Evolutionary conservation across 53 echinoderm and acorn worm species (phyloP), one percentile per base, ranked within the genome.

Genomic region (Arbacia lixula): DNA sequence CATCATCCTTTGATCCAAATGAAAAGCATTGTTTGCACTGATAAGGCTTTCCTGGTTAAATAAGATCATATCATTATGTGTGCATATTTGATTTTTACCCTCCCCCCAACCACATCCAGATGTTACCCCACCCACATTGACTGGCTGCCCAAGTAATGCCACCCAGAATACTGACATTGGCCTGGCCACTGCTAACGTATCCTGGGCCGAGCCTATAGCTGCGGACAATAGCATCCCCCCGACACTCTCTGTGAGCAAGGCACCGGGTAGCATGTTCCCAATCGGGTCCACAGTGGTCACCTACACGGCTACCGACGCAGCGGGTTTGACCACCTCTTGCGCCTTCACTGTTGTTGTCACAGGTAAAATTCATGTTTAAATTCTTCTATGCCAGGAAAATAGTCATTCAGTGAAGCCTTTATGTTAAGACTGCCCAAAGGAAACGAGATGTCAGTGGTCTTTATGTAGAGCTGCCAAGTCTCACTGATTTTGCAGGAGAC

Each of bases 301-400:
- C 2, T 88, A 88, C 88, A 81, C 82, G 1, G 85, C 88, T 26
- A 41, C 81, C 11, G 92, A 92, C n/a, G 49, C 27, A 27, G 92
- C 85, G 0, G 82, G 85, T 12, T 55, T 88, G 36, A 72, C 68
- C 3, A 20, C 61, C 6, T 17, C 37, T 8, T 92, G 92, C 53
- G 71, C 55, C 9, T 88, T 92, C 52, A 85, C 60, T 41, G 83
- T 92, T 5, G 74, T 55, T 33, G 88, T 92, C 35, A 22, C 21
- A 40, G 92, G 92, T 92, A 53, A 72, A 71, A 25, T 6, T 17
- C 14, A 57, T 2, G 1, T 46, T 14, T 10, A 46, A 46, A 10
- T n/a, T n/a, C n/a, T n/a, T n/a, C n/a, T n/a, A n/a, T n/a, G n/a
- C n/a, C n/a, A n/a, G n/a, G n/a, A n/a, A n/a, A n/a, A n/a, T n/a